phyloP scores from a whole-genome alignment of 1,140 invertebrate species.

The Drosophila repletoides region DNA sequence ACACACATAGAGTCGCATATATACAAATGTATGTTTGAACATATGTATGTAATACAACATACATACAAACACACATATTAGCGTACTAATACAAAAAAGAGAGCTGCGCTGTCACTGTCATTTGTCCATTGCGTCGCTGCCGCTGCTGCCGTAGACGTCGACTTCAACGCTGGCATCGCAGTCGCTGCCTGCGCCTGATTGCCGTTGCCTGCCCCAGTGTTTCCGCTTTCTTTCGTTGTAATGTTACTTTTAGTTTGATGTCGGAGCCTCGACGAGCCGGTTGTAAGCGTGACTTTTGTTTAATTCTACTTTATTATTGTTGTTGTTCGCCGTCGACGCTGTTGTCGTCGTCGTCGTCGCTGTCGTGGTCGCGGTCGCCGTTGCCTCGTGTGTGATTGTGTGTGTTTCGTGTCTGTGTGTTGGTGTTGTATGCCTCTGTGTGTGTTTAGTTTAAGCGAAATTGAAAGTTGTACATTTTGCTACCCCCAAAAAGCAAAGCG shows the following conservation, averaged over 20 bases:
- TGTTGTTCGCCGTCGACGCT: slow-evolving; percentile 39
- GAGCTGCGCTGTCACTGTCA: slow-evolving; percentile 69
- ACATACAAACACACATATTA: slow-evolving; percentile 31
- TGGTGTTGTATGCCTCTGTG: slow-evolving; percentile 38
- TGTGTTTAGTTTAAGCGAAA: slow-evolving; percentile 79
- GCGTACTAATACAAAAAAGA: slow-evolving; percentile 70
- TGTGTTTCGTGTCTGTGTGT: slow-evolving; percentile 35
- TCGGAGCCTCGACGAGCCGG: slow-evolving; percentile 73
- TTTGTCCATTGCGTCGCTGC: slow-evolving; percentile 49
- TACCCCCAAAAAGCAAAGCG: slow-evolving; percentile 79
- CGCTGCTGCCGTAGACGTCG: too few relatives aligned
- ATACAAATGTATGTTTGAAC: slow-evolving; percentile 6
- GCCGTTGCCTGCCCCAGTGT: slow-evolving; percentile 74
- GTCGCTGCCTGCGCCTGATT: slow-evolving; percentile 58
- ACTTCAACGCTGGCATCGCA: slow-evolving; percentile 63
- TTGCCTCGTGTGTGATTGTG: slow-evolving; percentile 24
- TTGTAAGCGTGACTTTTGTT: slow-evolving; percentile 78
- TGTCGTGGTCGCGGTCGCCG: slow-evolving; percentile 14
- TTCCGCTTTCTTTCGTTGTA: slow-evolving; percentile 80
- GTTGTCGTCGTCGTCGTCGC: slow-evolving; percentile 9
- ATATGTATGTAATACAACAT: slow-evolving; percentile 5
- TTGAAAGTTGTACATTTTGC: slow-evolving; percentile 80
- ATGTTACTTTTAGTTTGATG: slow-evolving; percentile 80
- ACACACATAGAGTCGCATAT: slow-evolving; percentile 39
- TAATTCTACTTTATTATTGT: slow-evolving; percentile 71